Evolutionary conservation across 1,140 invertebrate genomes (phyloP).

Genomic region (Holcopasites calliopsidis): DNA sequence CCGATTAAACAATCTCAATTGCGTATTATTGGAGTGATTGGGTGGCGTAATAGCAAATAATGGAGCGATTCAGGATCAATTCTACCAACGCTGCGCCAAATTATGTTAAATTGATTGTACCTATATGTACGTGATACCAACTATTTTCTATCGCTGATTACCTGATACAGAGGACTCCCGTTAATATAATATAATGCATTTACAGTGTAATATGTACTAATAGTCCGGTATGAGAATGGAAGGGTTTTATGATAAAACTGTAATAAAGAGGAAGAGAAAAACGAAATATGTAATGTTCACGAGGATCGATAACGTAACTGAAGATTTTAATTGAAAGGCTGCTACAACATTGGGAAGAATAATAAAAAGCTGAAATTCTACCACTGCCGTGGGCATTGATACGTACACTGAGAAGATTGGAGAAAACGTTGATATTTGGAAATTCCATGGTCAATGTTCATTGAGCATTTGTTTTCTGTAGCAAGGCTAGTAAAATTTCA

Average conservation of each 20-base stretch:
- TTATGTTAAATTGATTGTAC: too few species aligned
- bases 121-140: too few species aligned
- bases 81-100: not conserved
- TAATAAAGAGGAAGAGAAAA: too few species aligned
- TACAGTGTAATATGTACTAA: too few species aligned
- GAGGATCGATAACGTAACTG: not conserved
- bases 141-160: too few species aligned
- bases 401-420: not conserved
- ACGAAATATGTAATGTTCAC: too few species aligned
- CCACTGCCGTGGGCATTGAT: not conserved
- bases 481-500: not conserved
- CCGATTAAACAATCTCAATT: not conserved
- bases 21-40: not conserved
- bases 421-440: conserved; percentile 8
- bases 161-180: too few species aligned
- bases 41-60: not conserved
- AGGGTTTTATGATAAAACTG: too few species aligned
- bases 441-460: too few species aligned
- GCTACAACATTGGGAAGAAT: too few species aligned
- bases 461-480: not conserved
- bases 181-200: too few species aligned
- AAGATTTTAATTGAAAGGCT: not conserved
- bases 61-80: not conserved
- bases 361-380: not conserved
- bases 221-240: too few species aligned